phyloP scores from a whole-genome alignment of 2,888 invertebrate species.

The Zygogramma bicolorata region DNA sequence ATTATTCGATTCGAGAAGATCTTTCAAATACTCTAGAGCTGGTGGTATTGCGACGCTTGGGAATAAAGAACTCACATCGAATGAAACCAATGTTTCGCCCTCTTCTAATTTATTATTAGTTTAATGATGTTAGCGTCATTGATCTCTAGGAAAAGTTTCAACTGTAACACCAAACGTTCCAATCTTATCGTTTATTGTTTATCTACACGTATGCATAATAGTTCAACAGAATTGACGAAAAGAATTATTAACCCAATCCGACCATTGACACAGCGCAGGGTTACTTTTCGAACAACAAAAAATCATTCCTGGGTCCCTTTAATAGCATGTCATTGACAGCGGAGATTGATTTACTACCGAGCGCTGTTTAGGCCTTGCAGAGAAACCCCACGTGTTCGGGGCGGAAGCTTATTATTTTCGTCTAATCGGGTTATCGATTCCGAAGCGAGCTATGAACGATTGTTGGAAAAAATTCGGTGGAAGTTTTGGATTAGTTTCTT shows the following conservation, averaged over 20 bases:
- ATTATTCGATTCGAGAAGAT: no score
- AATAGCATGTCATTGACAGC: constrained; percentile 33
- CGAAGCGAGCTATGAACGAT: background rate
- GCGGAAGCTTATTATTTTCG: background rate
- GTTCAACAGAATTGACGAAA: background rate
- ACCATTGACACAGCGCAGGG: background rate
- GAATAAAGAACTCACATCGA: no score
- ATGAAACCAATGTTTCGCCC: no score
- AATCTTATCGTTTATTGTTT: no score
- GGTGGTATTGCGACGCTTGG: no score
- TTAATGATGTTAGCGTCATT: no score
- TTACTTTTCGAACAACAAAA: constrained; percentile 1
- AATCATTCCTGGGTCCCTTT: constrained; percentile 24
- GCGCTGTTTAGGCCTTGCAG: background rate
- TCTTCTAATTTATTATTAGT: no score
- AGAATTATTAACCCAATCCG: background rate
- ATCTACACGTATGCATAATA: background rate
- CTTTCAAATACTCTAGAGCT: no score
- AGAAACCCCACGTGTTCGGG: background rate
- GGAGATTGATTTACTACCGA: constrained; percentile 28
- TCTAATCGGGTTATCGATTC: background rate
- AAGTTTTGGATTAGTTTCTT: background rate
- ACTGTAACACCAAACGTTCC: no score
- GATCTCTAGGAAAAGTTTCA: no score
- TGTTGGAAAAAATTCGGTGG: background rate